A percentile compares a stretch with the other conserved stretches of the same genome.
Conservation (phyloP, 1,140 invertebrate species). For the Drosophila guanche region DNA sequence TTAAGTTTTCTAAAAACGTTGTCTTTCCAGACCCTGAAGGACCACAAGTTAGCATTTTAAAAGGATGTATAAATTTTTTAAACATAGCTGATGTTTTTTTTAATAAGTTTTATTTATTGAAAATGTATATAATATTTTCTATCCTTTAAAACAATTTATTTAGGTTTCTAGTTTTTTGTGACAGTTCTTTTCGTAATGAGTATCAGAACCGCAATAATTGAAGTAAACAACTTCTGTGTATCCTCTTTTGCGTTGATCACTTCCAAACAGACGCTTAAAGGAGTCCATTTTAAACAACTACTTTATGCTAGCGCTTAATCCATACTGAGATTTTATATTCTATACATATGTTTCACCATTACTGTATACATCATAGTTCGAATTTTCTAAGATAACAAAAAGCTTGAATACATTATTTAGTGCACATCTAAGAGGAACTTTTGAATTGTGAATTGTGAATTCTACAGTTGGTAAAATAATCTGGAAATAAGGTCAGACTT, state of each 20-base stretch:
- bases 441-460: too few relatives aligned
- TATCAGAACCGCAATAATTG: conserved; percentile 1
- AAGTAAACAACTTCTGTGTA: neutral
- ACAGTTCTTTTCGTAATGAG: conserved; percentile 5
- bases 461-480: conserved; percentile 2
- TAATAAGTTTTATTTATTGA: neutral
- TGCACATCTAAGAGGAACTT: neutral
- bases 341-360: neutral
- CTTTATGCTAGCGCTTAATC: neutral
- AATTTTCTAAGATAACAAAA: conserved; percentile 1
- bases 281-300: neutral
- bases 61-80: too few relatives aligned
- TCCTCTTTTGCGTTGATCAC: neutral
- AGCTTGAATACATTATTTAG: conserved; percentile 5
- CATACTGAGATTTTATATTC: neutral
- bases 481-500: neutral
- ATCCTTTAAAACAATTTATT: neutral
- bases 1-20: neutral
- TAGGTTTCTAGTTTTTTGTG: conserved; percentile 1
- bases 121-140: too few relatives aligned
- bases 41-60: too few relatives aligned
- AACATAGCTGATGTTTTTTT: neutral
- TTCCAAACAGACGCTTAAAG: neutral
- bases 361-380: conserved; percentile 1
- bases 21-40: neutral